Percentiles rank a stretch among this genome's conserved stretches.
These are phyloP conservation scores for Serrognathus titanus DNA, from an alignment of 2,888 invertebrate species.

Conservation along the genomic window DNA sequence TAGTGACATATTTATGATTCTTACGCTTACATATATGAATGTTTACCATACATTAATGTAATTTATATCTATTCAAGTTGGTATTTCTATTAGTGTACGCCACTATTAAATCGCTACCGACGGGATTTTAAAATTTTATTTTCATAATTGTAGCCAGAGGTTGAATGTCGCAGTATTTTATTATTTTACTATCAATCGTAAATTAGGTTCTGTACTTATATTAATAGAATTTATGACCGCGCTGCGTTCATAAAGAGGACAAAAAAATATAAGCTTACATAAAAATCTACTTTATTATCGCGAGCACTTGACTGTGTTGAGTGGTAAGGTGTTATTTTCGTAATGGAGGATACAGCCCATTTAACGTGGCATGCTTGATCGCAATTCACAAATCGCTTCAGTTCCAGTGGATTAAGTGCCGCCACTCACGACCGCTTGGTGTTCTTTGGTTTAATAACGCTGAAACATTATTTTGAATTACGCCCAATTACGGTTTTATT, in stretches of 20 bases:
- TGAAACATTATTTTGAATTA: no score
- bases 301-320: constrained; percentile 8
- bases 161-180: constrained; percentile 41
- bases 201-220: no score
- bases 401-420: constrained; percentile 26
- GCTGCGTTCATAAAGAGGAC: no score
- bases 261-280: no score
- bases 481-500: no score
- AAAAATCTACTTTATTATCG: constrained; percentile 10
- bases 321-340: constrained; percentile 27
- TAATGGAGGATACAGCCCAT: constrained; percentile 24
- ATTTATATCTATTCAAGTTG: constrained; percentile 50
- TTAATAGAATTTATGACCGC: no score
- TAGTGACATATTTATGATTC: constrained; percentile 52
- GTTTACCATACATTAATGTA: constrained; percentile 52
- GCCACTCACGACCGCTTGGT: constrained; percentile 21
- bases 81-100: constrained; percentile 51
- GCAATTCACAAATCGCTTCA: constrained; percentile 28
- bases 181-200: constrained; percentile 37
- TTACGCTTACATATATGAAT: constrained; percentile 49
- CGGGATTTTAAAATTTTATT: constrained; percentile 39
- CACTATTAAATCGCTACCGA: constrained; percentile 38
- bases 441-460: neutral
- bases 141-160: constrained; percentile 38
- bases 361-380: constrained; percentile 28